Evolutionary conservation across 2,888 invertebrate species (phyloP).

Genomic region (Clepsis dumicolana): DNA sequence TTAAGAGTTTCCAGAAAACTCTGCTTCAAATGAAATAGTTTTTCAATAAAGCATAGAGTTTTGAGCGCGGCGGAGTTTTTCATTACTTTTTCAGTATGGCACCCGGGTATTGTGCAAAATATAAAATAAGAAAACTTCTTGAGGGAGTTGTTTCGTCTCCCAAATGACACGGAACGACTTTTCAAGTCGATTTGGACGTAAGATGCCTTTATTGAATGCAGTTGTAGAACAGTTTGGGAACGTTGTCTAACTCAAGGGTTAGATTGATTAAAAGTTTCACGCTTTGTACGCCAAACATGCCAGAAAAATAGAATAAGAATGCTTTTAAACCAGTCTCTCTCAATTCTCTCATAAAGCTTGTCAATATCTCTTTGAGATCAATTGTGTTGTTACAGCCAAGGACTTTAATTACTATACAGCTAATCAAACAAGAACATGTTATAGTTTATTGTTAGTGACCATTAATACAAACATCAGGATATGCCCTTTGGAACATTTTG

Average conservation of each 20-base stretch:
- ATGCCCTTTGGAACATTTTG: no score
- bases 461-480: no score
- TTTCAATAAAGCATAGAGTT: slow-evolving; percentile 69
- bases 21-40: slow-evolving; percentile 67
- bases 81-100: slow-evolving; percentile 71
- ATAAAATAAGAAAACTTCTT: slow-evolving; percentile 36
- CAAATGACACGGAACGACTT: slow-evolving; percentile 7
- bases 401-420: no score
- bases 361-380: no score
- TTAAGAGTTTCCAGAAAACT: slow-evolving; percentile 51
- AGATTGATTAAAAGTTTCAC: background rate
- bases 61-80: slow-evolving; percentile 62
- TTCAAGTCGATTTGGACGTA: background rate
- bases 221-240: background rate
- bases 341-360: no score
- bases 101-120: slow-evolving; percentile 49
- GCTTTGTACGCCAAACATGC: background rate
- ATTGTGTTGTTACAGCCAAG: no score
- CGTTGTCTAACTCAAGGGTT: background rate
- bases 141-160: slow-evolving; percentile 16
- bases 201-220: background rate
- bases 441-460: no score
- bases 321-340: no score
- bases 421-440: no score
- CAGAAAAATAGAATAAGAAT: no score